Percentiles rank a stretch among this genome's conserved stretches.
Evolutionary conservation across 1,140 invertebrate genomes (phyloP).

Genomic region (Globodera rostochiensis): DNA sequence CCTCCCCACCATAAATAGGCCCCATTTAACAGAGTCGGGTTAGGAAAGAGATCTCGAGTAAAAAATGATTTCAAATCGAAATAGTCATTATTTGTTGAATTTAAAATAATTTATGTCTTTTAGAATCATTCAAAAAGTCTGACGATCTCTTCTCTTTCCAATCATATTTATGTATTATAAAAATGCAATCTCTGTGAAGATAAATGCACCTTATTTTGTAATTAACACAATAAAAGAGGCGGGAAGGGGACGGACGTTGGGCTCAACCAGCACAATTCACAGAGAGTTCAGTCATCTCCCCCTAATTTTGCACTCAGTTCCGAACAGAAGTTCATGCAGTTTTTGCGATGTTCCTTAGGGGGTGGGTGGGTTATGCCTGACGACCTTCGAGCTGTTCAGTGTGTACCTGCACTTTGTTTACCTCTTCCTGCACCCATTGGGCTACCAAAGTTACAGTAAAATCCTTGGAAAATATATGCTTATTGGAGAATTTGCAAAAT

Average conservation of each 20-base stretch:
- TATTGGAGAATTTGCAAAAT: background rate
- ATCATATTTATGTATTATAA: no score
- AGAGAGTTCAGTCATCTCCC: background rate
- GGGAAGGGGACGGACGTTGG: no score
- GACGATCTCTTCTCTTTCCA: no score
- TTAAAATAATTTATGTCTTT: no score
- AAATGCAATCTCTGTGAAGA: no score
- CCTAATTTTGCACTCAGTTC: slow-evolving; percentile 19
- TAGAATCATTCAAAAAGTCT: no score
- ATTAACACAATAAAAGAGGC: background rate
- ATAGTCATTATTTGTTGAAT: no score
- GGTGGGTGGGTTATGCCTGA: background rate
- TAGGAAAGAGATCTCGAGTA: background rate
- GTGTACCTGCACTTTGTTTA: slow-evolving; percentile 24
- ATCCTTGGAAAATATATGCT: slow-evolving; percentile 9
- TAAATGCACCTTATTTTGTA: no score
- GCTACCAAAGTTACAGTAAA: slow-evolving; percentile 23
- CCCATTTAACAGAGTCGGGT: background rate
- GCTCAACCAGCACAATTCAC: no score
- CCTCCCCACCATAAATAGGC: background rate
- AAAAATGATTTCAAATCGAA: no score
- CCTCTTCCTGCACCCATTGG: slow-evolving; percentile 36
- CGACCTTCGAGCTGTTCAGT: background rate
- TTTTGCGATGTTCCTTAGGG: slow-evolving; percentile 16
- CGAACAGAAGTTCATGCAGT: slow-evolving; percentile 30